These are phyloP conservation scores for Crenuchus spilurus DNA, from an alignment of 2,797 vertebrate genomes.

Conservation along the genomic window DNA sequence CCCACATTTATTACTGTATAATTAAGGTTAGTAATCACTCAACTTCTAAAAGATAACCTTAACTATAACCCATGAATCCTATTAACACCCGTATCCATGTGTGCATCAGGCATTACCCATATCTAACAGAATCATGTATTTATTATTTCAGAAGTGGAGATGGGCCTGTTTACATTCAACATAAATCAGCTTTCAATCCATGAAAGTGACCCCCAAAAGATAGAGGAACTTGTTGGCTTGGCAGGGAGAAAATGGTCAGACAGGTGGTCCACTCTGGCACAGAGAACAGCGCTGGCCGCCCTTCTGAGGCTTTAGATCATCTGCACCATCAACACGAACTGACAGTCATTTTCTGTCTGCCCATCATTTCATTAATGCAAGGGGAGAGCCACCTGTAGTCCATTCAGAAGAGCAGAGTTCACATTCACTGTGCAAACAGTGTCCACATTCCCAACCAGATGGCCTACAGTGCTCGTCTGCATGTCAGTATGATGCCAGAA, in stretches of 20 bases:
- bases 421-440: not conserved
- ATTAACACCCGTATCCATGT: no score
- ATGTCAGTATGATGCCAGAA: not conserved
- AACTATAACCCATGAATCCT: no score
- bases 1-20: no score
- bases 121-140: not conserved
- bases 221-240: conserved; percentile 15
- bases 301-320: conserved; percentile 40
- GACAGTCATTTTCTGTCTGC: conserved; percentile 27
- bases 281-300: conserved; percentile 26
- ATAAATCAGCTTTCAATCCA: not conserved
- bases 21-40: no score
- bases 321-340: conserved; percentile 37
- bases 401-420: not conserved
- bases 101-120: not conserved
- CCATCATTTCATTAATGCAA: conserved; percentile 46
- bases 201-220: not conserved
- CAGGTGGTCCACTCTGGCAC: conserved; percentile 2
- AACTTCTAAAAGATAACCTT: no score
- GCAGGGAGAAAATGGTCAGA: conserved; percentile 27
- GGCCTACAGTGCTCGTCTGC: conserved; percentile 1
- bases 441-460: conserved; percentile 30
- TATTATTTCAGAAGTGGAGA: not conserved
- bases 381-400: conserved; percentile 31
- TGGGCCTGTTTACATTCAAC: not conserved